phyloP scores from a whole-genome alignment of 2,888 invertebrate species.

The Laspeyria flexula region DNA sequence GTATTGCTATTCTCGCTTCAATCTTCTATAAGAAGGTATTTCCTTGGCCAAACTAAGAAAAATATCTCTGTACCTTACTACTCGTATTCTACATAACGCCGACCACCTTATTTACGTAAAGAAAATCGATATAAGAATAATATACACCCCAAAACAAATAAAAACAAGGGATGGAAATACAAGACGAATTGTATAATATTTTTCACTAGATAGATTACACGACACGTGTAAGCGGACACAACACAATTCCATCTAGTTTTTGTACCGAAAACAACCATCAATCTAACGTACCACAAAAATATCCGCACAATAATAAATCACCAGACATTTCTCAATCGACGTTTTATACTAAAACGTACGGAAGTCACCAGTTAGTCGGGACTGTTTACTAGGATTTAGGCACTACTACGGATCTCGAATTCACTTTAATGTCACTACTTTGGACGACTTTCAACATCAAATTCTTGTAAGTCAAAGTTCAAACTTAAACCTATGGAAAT shows the following conservation, averaged over 20 bases:
- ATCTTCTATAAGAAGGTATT: no score
- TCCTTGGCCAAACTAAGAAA: no score
- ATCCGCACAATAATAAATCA: conserved; percentile 64
- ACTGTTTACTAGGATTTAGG: conserved; percentile 47
- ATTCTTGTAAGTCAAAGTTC: no score
- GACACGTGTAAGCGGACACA: conserved; percentile 29
- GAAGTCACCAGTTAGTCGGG: conserved; percentile 59
- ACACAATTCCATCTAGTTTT: conserved; percentile 46
- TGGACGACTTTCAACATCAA: no score
- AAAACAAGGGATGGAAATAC: conserved; percentile 5
- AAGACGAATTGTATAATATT: conserved; percentile 18
- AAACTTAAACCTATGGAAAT: no score
- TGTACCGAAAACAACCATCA: conserved; percentile 61
- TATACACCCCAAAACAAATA: neutral
- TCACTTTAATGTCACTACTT: conserved; percentile 19
- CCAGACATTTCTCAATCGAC: conserved; percentile 64
- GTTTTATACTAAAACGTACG: conserved; percentile 67
- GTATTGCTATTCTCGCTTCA: no score
- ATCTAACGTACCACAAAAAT: conserved; percentile 55
- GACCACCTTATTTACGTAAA: conserved; percentile 3
- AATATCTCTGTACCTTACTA: no score
- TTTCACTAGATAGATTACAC: conserved; percentile 29
- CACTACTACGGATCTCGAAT: conserved; percentile 33
- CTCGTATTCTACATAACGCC: no score
- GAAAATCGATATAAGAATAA: neutral